phyloP scores from a whole-genome alignment of 1,140 invertebrate genomes.

The Parasteatoda tepidariorum region DNA sequence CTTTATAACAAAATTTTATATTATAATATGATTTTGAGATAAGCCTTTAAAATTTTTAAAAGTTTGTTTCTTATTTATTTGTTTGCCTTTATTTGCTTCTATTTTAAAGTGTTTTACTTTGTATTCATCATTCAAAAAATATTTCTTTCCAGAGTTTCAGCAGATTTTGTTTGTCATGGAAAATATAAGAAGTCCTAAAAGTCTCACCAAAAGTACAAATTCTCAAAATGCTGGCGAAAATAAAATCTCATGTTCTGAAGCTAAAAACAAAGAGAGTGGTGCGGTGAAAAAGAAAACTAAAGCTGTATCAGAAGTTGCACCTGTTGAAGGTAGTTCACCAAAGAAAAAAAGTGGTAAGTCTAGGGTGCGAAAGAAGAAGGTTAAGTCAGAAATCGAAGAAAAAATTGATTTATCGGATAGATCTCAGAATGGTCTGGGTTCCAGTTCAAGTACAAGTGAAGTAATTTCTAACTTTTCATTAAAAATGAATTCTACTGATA shows the following conservation, averaged over 20 bases:
- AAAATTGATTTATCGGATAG: not conserved
- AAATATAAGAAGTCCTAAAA: not conserved
- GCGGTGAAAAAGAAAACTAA: not conserved
- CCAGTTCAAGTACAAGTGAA: not conserved
- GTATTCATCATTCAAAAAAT: no score
- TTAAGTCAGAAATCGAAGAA: not conserved
- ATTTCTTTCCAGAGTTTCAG: no score
- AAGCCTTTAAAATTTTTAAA: no score
- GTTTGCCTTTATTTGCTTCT: no score
- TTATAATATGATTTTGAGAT: no score
- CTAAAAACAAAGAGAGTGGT: not conserved
- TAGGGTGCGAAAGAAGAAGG: not conserved
- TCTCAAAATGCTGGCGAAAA: not conserved
- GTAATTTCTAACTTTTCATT: constrained; percentile 17
- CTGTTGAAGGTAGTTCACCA: not conserved
- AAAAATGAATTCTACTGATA: constrained; percentile 50
- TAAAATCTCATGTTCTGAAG: not conserved
- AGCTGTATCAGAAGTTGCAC: not conserved
- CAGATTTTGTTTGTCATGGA: no score
- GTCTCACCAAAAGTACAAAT: not conserved
- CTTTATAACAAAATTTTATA: no score
- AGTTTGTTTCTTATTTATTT: no score
- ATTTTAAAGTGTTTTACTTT: no score
- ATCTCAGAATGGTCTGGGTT: not conserved
- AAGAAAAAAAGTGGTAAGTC: not conserved